Percentiles rank a stretch among this genome's conserved stretches.
These are phyloP conservation scores for Drosophila birchii DNA, from an alignment of 2,888 invertebrate genomes.

Conservation along the genomic window DNA sequence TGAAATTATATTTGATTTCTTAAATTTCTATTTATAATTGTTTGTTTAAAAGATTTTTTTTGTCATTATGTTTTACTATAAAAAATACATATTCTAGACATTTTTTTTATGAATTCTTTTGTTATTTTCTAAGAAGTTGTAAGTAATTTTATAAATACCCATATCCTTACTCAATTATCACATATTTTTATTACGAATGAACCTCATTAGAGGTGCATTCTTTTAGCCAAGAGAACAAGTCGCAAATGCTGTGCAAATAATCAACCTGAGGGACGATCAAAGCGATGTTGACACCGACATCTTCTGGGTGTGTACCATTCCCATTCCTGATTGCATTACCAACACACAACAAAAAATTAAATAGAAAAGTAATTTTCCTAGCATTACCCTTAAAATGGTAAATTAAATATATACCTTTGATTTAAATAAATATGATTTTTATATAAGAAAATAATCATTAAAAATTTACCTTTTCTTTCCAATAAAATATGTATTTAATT, in stretches of 20 bases:
- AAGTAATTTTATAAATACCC: background rate
- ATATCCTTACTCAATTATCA: constrained; percentile 23
- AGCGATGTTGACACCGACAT: constrained; percentile 39
- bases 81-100: background rate
- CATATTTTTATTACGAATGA: constrained; percentile 31
- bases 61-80: background rate
- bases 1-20: background rate
- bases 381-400: no score
- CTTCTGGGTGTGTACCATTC: constrained; percentile 27
- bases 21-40: background rate
- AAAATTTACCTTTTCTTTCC: no score
- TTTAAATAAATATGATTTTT: background rate
- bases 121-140: background rate
- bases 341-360: background rate
- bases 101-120: background rate
- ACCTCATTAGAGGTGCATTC: constrained; percentile 12
- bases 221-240: constrained; percentile 6
- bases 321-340: background rate
- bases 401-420: no score
- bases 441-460: background rate
- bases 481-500: background rate
- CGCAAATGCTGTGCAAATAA: constrained; percentile 44
- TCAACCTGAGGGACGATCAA: constrained; percentile 53
- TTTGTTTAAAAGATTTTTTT: background rate
- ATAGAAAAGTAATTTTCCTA: no score